phyloP scores from a whole-genome alignment of 2,797 vertebrate genomes.

The Lagodon rhomboides region DNA sequence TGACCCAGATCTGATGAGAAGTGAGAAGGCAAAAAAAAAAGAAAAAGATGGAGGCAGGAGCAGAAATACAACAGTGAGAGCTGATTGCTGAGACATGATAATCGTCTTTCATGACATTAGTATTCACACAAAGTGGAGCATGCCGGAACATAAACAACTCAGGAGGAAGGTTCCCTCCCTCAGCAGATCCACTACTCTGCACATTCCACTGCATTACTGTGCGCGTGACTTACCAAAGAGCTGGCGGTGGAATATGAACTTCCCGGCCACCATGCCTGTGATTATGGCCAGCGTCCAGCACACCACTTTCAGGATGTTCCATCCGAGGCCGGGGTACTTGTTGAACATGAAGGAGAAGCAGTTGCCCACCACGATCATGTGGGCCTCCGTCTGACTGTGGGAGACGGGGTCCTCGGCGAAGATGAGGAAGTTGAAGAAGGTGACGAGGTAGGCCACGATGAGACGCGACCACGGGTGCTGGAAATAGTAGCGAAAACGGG shows the following conservation, averaged over 20 bases:
- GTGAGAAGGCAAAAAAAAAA: neutral
- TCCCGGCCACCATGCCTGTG: constrained; percentile 92
- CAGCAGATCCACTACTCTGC: constrained; percentile 61
- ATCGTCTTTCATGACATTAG: neutral
- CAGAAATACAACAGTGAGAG: neutral
- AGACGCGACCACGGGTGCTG: constrained; percentile 98
- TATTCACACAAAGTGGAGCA: neutral
- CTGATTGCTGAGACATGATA: neutral
- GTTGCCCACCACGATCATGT: constrained; percentile 97
- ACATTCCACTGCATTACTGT: constrained; percentile 68
- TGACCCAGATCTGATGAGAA: constrained; percentile 38
- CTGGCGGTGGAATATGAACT: constrained; percentile 96
- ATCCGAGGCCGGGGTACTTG: constrained; percentile 94
- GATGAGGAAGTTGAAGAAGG: constrained; percentile 98
- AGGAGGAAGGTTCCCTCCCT: constrained; percentile 24
- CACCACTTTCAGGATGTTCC: constrained; percentile 94
- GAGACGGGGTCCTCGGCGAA: constrained; percentile 98
- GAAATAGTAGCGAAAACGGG: constrained; percentile 97
- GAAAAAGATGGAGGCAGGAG: neutral
- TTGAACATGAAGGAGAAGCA: constrained; percentile 98
- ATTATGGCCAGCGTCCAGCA: constrained; percentile 95
- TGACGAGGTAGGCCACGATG: constrained; percentile 97
- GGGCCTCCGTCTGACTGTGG: constrained; percentile 97
- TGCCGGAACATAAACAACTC: constrained; percentile 43
- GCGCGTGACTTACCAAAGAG: constrained; percentile 94